Evolutionary conservation across 2,797 vertebrate species (phyloP), one percentile per base, ranked within the genome.

Genomic region (Danio tinwini): DNA sequence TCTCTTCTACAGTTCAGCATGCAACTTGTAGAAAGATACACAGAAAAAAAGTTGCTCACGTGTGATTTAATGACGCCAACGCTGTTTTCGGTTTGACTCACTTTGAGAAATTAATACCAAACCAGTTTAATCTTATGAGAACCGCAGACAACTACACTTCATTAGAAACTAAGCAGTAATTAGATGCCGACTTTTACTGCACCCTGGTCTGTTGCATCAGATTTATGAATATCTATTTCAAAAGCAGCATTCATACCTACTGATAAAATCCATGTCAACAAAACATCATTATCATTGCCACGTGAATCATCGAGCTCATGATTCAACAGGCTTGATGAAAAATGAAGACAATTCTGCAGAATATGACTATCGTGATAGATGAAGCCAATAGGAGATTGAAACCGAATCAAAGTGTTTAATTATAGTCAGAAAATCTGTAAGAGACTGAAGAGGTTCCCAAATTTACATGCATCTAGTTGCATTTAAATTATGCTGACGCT

Each of bases 41-140:
- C 19, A 42, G 68, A 76, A 69, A 81, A 63, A 63, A 84, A 77
- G 80, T 71, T 74, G 87, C 86, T 91, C 88, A 91, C 87, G 88
- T 92, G 90, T 87, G 81, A 89, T 90, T 90, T 90, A 92, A 91
- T 92, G 89, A 87, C 86, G 82, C 91, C 91, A 87, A 91, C 89
- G 37, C 80, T 78, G 79, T 85, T 90, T 89, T 93, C 91, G 85
- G 76, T 93, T 86, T 93, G 90, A 93, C 90, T 93, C 78, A 84
- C 70, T 86, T 89, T 82, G 82, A 83, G 81, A 89, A 81, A 80
- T 75, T 83, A 88, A 86, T 88, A 88, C 68, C 63, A 81, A 87
- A 88, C 86, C 49, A 14, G 81, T 87, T 88, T 82, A 89, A 85
- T 87, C 88, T 53, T 79, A 45, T 53, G 78, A 67, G 16, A 74